Percentiles rank a stretch among this genome's conserved stretches.
These are phyloP conservation scores for Carcina quercana DNA, from an alignment of 2,888 invertebrate species.

Conservation along the genomic window DNA sequence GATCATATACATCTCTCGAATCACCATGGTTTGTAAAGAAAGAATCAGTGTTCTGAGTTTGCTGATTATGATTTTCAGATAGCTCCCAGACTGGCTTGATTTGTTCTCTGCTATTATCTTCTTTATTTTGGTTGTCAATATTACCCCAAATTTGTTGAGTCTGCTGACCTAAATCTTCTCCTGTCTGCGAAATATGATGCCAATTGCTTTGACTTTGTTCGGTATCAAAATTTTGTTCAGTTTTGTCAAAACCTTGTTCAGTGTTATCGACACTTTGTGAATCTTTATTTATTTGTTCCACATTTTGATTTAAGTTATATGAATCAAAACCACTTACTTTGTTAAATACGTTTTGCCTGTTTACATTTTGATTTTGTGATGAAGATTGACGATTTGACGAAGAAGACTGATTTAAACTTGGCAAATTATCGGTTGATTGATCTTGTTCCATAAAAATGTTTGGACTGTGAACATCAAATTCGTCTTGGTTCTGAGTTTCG, in stretches of 20 bases:
- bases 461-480: too few relatives aligned
- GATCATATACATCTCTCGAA: background rate
- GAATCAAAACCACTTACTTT: constrained; percentile 1
- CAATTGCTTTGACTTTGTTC: constrained; percentile 12
- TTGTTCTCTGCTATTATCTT: constrained; percentile 1
- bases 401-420: too few relatives aligned
- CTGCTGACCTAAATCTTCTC: constrained; percentile 1
- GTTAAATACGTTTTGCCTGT: background rate
- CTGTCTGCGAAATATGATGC: constrained; percentile 1
- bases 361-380: background rate
- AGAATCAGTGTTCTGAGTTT: background rate
- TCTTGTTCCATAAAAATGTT: too few relatives aligned
- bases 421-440: too few relatives aligned
- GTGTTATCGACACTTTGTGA: background rate
- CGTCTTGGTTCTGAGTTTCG: too few relatives aligned
- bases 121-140: constrained; percentile 3
- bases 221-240: too few relatives aligned
- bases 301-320: constrained; percentile 4
- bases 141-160: constrained; percentile 2
- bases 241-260: constrained; percentile 8
- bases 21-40: background rate
- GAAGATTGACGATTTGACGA: too few relatives aligned
- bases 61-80: constrained; percentile 7
- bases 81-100: constrained; percentile 9
- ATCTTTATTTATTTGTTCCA: background rate